Percentiles rank a stretch among this genome's conserved stretches.
Evolutionary conservation across 1,140 invertebrate genomes (phyloP).

Genomic region (Platyura marginata): DNA sequence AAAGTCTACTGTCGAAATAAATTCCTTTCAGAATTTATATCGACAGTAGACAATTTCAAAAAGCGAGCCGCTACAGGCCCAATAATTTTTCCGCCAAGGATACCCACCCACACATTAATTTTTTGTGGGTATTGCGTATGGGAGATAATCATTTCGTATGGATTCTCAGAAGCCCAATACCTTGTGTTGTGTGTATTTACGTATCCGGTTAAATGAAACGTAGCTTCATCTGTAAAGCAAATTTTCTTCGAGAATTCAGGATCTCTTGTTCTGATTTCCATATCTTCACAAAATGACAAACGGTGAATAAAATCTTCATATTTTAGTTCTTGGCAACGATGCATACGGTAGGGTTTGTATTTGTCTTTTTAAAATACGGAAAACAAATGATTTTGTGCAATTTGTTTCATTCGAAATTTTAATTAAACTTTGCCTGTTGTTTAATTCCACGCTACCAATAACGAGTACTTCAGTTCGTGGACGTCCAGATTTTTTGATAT

Average conservation of each 20-base stretch:
- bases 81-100: constrained; percentile 13
- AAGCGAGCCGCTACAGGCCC: too few relatives aligned
- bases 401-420: constrained; percentile 1
- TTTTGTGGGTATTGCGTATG: constrained; percentile 15
- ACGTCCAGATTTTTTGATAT: background rate
- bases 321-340: background rate
- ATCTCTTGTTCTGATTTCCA: constrained; percentile 5
- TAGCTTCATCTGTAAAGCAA: constrained; percentile 12
- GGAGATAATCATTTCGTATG: constrained; percentile 8
- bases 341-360: background rate
- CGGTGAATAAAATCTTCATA: background rate
- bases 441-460: background rate
- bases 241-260: constrained; percentile 10
- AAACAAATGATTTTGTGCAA: background rate
- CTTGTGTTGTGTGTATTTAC: constrained; percentile 8
- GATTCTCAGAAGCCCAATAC: constrained; percentile 14
- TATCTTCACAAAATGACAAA: background rate
- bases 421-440: background rate
- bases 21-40: too few relatives aligned
- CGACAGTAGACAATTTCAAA: too few relatives aligned
- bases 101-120: constrained; percentile 18
- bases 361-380: background rate
- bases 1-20: too few relatives aligned
- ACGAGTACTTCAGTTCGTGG: background rate
- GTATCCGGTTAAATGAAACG: constrained; percentile 8